Base-by-base conservation (phyloP, 2,797 vertebrate genomes). In the Eleutherodactylus coqui region DNA sequence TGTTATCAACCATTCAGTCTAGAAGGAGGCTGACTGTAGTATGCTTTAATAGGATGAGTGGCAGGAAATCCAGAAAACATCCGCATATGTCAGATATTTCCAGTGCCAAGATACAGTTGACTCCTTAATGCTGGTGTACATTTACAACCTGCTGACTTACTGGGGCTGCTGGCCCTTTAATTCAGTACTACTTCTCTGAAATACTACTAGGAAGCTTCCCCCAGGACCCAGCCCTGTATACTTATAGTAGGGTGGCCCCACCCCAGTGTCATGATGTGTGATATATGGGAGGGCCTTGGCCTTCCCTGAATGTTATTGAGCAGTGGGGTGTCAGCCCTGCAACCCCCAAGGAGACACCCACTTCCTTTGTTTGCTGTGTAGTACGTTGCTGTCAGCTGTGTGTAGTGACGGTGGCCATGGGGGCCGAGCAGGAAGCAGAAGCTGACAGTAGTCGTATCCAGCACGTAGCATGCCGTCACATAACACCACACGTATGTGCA, bases 341-440 rank as follows among this genome's bases (percentile, higher is more conserved):
- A 47, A 32, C 11, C 11, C 10, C 41, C 3, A 36, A 19, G 62
- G 64, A 79, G 47, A 85, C 83, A 60, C 84, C 49, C 69, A 73
- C n/a, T 38, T 45, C 84, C 76, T 85, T 85, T 85, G 84, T 85
- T 79, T 79, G 76, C 84, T 21, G 36, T 67, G 79, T 67, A 81
- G 60, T 81, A 49, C 47, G 60, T 49, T 72, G 47, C 24, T 72
- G 67, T 72, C 34, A 72, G 80, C 45, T 82, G 80, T 49, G 62
- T 49, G 27, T 43, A 64, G 58, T 51, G 47, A 51, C 7, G n/a
- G 3, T 21, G 69, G 24, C n/a, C 34, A 58, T 9, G n/a, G 55
- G 9, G 78, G 53, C 21, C 17, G 34, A 7, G 34, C 45, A 9
- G 47, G 67, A 38, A 6, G 47, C 27, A 51, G 75, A 53, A 51